Base-by-base conservation (phyloP, 2,113 vertebrate genomes). In the Psilopsiagon aurifrons region DNA sequence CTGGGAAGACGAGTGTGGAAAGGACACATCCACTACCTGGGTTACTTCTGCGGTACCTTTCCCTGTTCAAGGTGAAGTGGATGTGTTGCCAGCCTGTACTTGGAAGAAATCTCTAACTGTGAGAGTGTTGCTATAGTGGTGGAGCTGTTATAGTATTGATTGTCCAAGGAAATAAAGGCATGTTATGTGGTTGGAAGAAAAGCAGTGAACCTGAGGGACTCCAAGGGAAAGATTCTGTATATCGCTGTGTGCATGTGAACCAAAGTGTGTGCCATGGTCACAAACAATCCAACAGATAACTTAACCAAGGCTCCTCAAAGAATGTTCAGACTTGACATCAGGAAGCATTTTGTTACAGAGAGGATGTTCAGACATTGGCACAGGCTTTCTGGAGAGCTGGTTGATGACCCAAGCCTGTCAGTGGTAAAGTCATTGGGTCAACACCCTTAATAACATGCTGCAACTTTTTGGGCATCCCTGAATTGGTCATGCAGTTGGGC, bases 341-440 rank as follows among this genome's bases (percentile, higher is more conserved):
- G 16, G 35, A 77, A 84, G 24, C 31, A 24, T 69, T 86, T 96
- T 31, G 69, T 47, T 29, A 28, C 17, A 7, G 7, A 54, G 37
- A 51, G 27, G 20, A 25, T 55, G 22, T 14, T 49, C n/a, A 77
- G 33, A 31, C 24, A 17, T 16, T 55, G 49, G 20, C 43, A 51
- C 13, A 39, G 37, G 41, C 25, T 62, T 88, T 31, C 18, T 44
- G 15, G 41, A 67, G 55, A 67, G 23, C 13, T 7, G 11, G 9
- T 43, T 0, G 0, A 10, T 86, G 57, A 23, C 60, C 35, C 49
- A 54, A 13, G 44, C 25, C 25, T 39, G 5, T 28, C 44, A 37
- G 37, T n/a, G 20, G 59, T 59, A 20, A 54, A 68, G 43, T 24
- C 19, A 17, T 57, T 54, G 88, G 33, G 33, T 37, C 51, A 59